Evolutionary conservation across 2,797 vertebrate genomes (phyloP).

Genomic region (Periophthalmus magnuspinnatus): DNA sequence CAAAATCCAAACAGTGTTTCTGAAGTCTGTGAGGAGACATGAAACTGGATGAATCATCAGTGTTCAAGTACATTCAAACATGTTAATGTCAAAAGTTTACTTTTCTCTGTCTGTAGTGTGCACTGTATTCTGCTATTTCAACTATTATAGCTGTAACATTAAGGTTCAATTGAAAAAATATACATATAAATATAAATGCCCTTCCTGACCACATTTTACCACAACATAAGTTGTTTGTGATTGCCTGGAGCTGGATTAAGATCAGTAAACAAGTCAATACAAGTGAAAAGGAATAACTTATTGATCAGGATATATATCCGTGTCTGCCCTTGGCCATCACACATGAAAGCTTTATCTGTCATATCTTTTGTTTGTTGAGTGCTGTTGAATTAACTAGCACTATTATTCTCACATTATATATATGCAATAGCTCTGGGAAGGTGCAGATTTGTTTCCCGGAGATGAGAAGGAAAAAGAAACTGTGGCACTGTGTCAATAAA

Average conservation of each 20-base stretch:
- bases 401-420: neutral
- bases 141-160: neutral
- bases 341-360: neutral
- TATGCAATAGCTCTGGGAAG: neutral
- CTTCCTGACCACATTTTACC: neutral
- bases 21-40: neutral
- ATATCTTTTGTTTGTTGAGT: neutral
- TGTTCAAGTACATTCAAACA: neutral
- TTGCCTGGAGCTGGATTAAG: neutral
- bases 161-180: too few species aligned
- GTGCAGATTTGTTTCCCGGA: neutral
- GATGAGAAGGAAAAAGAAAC: neutral
- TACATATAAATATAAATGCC: too few species aligned
- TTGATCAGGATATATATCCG: slow-evolving; percentile 19
- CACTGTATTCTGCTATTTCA: neutral
- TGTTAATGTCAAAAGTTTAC: too few species aligned
- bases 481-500: neutral
- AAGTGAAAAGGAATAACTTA: slow-evolving; percentile 12
- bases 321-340: neutral
- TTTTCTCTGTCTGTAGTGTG: neutral
- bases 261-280: slow-evolving; percentile 1
- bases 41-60: neutral
- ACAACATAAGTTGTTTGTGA: neutral
- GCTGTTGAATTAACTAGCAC: neutral
- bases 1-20: neutral